Conservation (phyloP, 2,888 invertebrate genomes). For the Lasioglossum pauxillum region DNA sequence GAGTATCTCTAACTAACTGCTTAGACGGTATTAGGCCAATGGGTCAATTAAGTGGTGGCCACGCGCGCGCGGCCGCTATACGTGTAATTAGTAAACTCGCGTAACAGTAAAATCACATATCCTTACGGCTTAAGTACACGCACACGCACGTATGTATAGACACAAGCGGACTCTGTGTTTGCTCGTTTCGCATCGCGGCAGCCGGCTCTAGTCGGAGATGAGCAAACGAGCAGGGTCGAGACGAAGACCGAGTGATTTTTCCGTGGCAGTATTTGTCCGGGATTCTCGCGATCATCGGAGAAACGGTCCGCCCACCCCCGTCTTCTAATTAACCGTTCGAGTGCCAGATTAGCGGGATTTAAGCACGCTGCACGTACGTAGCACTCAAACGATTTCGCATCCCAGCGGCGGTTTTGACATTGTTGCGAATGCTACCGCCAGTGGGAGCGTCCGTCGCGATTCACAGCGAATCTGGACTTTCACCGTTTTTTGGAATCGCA, state of each 20-base stretch:
- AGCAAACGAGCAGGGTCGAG: conserved; percentile 30
- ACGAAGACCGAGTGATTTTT: neutral
- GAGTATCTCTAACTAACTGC: conserved; percentile 15
- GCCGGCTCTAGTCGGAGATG: conserved; percentile 15
- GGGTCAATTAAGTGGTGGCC: conserved; percentile 57
- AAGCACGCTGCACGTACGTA: neutral
- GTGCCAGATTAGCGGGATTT: neutral
- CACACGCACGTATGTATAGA: conserved; percentile 47
- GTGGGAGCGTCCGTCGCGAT: neutral
- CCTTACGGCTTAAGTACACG: conserved; percentile 60
- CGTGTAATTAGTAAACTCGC: conserved; percentile 43
- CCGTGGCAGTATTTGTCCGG: conserved; percentile 41
- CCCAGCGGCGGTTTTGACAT: neutral
- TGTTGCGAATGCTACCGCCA: neutral
- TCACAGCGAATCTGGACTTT: neutral
- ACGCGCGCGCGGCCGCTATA: conserved; percentile 21
- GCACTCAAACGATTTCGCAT: neutral
- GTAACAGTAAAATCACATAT: conserved; percentile 72
- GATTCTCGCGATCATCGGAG: neutral
- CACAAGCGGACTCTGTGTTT: conserved; percentile 40
- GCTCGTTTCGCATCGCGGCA: conserved; percentile 19
- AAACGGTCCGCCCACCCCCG: conserved; percentile 32
- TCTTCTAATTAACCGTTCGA: neutral
- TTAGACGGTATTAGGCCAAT: conserved; percentile 51
- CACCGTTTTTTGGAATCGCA: neutral